Percentiles rank a stretch among this genome's conserved stretches.
Evolutionary conservation across 2,113 vertebrate genomes (phyloP).

Genomic region (Rhinichthys klamathensis): DNA sequence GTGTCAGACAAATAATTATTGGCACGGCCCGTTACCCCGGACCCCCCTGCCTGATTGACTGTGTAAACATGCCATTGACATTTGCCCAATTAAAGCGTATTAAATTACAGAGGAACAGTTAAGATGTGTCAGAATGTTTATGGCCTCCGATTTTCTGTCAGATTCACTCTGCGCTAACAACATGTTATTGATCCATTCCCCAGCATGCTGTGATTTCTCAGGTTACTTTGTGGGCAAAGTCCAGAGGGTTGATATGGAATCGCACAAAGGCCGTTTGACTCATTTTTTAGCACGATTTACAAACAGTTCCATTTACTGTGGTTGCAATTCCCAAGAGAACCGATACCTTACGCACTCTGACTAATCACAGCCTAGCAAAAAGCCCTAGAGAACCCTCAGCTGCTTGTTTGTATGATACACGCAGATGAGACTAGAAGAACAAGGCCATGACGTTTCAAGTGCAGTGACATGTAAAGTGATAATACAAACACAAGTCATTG

Average conservation of each 20-base stretch:
- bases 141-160: constrained; percentile 44
- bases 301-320: neutral
- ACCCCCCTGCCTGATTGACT: neutral
- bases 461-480: constrained; percentile 35
- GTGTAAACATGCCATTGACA: constrained; percentile 17
- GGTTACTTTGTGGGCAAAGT: constrained; percentile 2
- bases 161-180: constrained; percentile 33
- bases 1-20: constrained; percentile 38
- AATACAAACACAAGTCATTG: constrained; percentile 27
- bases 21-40: neutral
- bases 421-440: constrained; percentile 41
- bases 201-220: neutral
- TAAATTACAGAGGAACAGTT: constrained; percentile 13
- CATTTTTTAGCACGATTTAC: neutral
- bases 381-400: constrained; percentile 35
- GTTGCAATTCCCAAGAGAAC: neutral
- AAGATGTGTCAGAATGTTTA: constrained; percentile 30
- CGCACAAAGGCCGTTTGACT: neutral
- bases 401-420: constrained; percentile 43
- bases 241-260: constrained; percentile 2
- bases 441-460: constrained; percentile 22
- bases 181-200: constrained; percentile 46
- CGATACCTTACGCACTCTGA: neutral
- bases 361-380: constrained; percentile 37
- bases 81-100: constrained; percentile 38